Conservation (phyloP, 2,797 vertebrate species). For the Perdix hodgsoniae region DNA sequence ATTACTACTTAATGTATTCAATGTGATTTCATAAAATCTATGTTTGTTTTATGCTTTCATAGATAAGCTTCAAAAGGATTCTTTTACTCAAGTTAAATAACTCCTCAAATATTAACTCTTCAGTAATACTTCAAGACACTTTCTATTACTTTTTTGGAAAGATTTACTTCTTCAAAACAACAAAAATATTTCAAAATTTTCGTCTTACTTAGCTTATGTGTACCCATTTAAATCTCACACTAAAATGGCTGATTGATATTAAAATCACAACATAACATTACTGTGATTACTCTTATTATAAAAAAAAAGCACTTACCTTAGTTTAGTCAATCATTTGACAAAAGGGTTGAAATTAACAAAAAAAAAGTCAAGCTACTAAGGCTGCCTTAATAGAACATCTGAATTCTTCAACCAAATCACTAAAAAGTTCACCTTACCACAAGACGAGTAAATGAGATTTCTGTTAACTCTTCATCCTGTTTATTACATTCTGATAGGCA, state of each 20-base stretch:
- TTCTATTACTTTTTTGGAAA: not conserved
- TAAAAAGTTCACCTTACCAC: not conserved
- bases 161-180: not conserved
- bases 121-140: not conserved
- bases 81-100: not conserved
- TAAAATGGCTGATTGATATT: not conserved
- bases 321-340: not conserved
- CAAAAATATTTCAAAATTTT: not conserved
- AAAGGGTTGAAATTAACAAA: not conserved
- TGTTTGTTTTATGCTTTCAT: not conserved
- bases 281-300: not conserved
- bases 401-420: not conserved
- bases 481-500: not conserved
- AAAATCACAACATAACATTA: not conserved
- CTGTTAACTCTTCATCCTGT: not conserved
- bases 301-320: not conserved
- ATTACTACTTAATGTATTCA: not conserved
- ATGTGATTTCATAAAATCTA: not conserved
- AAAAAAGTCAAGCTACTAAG: not conserved
- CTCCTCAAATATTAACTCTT: not conserved
- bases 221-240: not conserved
- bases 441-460: not conserved
- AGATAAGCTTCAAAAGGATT: not conserved
- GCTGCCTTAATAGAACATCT: not conserved
- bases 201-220: not conserved